phyloP scores from a whole-genome alignment of 2,797 vertebrate species.

The Cyprinella venusta region DNA sequence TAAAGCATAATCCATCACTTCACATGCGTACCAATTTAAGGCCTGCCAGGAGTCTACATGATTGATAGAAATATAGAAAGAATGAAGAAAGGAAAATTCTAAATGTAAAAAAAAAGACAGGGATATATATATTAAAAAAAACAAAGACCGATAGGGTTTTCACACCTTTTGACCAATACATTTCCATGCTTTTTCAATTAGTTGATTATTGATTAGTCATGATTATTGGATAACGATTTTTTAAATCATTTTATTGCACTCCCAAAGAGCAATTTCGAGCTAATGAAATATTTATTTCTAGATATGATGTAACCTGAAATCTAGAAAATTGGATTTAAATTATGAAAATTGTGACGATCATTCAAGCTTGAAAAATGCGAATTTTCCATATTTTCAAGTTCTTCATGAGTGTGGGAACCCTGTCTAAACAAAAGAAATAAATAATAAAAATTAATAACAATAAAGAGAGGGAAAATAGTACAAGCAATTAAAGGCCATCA shows the following conservation, averaged over 20 bases:
- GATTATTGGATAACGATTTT: conserved; percentile 7
- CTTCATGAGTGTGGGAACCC: not conserved
- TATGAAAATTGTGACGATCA: not conserved
- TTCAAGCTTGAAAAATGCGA: not conserved
- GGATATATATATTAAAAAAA: not conserved
- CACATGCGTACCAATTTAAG: conserved; percentile 55
- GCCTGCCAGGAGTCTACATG: conserved; percentile 23
- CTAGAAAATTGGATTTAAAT: not conserved
- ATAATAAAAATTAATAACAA: not conserved
- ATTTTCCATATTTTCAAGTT: no score
- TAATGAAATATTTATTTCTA: not conserved
- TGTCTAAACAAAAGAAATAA: not conserved
- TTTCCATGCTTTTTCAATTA: conserved; percentile 47
- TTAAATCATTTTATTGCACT: not conserved
- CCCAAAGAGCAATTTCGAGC: not conserved
- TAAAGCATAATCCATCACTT: conserved; percentile 58
- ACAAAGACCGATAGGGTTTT: not conserved
- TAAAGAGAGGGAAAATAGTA: not conserved
- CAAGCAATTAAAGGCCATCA: conserved; percentile 12
- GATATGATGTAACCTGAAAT: not conserved
- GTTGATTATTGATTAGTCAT: conserved; percentile 1
- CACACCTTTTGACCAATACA: not conserved
- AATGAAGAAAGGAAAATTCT: not conserved
- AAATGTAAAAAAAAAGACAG: not conserved
- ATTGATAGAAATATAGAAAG: conserved; percentile 16